These are phyloP conservation scores for Lordiphosa stackelbergi DNA, from an alignment of 1,140 invertebrate genomes.

Conservation along the genomic window DNA sequence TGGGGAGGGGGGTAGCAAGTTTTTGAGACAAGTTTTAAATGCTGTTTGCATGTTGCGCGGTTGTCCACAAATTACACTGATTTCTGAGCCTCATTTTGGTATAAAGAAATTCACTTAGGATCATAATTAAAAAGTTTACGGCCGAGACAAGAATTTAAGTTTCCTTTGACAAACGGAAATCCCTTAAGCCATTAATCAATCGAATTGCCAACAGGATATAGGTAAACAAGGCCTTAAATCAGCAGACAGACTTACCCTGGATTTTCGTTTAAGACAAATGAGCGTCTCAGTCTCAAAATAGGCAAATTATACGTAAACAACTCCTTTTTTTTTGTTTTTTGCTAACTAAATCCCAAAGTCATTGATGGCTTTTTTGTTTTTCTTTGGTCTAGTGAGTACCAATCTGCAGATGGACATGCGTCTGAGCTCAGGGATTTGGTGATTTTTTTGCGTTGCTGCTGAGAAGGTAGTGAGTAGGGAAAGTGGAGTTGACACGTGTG, in stretches of 20 bases:
- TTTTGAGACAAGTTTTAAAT: conserved; percentile 69
- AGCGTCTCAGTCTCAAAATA: conserved; percentile 56
- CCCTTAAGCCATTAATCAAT: conserved; percentile 33
- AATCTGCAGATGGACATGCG: conserved; percentile 41
- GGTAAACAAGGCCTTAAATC: conserved; percentile 60
- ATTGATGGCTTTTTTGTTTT: conserved; percentile 25
- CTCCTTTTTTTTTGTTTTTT: conserved; percentile 28
- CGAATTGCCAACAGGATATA: conserved; percentile 15
- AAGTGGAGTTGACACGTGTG: background rate
- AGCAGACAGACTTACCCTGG: conserved; percentile 19
- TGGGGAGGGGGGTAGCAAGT: conserved; percentile 13
- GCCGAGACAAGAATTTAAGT: no score
- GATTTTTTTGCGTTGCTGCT: conserved; percentile 2
- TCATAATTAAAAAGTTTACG: conserved; percentile 15
- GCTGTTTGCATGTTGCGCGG: conserved; percentile 68
- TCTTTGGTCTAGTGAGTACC: conserved; percentile 21
- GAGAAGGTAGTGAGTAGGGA: background rate
- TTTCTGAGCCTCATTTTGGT: conserved; percentile 48
- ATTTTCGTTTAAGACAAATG: conserved; percentile 45
- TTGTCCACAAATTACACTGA: conserved; percentile 54
- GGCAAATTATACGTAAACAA: conserved; percentile 59
- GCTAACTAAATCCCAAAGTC: conserved; percentile 33
- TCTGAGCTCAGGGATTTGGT: conserved; percentile 38
- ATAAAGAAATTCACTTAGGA: conserved; percentile 26
- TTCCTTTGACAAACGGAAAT: no score